These are phyloP conservation scores for Lerista edwardsae DNA, from an alignment of 2,797 vertebrate species.

Conservation along the genomic window DNA sequence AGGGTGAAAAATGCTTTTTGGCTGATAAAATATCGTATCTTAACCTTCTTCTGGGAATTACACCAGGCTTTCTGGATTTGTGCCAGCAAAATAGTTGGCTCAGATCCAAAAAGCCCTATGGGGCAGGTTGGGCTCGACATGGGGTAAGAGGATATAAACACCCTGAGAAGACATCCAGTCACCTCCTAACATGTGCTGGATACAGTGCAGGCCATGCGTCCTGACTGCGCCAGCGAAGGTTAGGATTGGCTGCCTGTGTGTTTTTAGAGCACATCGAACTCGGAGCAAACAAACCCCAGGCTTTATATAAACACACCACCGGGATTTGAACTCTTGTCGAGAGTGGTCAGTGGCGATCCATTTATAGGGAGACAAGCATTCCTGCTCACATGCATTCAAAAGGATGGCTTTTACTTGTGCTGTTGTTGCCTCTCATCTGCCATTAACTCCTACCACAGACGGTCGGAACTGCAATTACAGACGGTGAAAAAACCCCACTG, in stretches of 20 bases:
- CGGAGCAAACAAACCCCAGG: neutral
- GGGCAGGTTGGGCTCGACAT: no score
- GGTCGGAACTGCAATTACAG: constrained; percentile 27
- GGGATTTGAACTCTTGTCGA: neutral
- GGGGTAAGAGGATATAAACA: no score
- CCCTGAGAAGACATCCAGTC: no score
- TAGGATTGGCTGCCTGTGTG: neutral
- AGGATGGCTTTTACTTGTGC: constrained; percentile 29
- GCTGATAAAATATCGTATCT: no score
- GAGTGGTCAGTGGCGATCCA: constrained; percentile 5
- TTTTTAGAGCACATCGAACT: neutral
- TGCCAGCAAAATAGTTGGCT: no score
- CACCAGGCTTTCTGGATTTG: no score
- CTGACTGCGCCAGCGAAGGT: no score
- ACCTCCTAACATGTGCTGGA: no score
- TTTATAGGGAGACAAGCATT: constrained; percentile 43
- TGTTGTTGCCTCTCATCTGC: constrained; percentile 49
- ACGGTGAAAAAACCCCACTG: neutral
- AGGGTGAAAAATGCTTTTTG: no score
- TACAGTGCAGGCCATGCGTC: no score
- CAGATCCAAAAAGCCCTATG: no score
- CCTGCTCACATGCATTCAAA: neutral
- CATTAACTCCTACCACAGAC: constrained; percentile 9
- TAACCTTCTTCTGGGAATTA: no score
- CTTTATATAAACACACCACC: neutral